These are phyloP conservation scores for Drosophila ananassae DNA, from an alignment of 1,140 invertebrate genomes.

Conservation along the genomic window DNA sequence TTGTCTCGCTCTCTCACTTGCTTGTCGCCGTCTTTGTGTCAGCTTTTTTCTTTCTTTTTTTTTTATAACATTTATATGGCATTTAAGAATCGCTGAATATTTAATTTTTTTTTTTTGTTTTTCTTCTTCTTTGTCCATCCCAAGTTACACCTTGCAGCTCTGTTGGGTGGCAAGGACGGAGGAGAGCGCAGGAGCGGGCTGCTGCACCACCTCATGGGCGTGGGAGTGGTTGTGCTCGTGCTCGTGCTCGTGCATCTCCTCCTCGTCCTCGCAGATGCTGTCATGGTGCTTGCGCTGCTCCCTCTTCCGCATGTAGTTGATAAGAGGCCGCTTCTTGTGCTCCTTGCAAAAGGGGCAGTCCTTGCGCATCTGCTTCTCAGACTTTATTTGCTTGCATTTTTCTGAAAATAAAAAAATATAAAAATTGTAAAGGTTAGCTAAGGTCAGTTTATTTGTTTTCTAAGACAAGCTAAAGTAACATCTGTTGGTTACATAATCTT, in stretches of 20 bases:
- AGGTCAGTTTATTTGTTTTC: background rate
- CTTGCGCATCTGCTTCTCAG: conserved; percentile 80
- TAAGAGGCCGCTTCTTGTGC: conserved; percentile 85
- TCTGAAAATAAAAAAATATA: conserved; percentile 60
- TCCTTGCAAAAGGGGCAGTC: conserved; percentile 86
- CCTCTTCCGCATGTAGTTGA: conserved; percentile 85
- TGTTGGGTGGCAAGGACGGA: conserved; percentile 59
- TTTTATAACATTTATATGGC: conserved; percentile 62
- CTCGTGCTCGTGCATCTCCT: conserved; percentile 81
- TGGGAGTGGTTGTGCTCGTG: conserved; percentile 35
- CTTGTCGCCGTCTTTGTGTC: conserved; percentile 37
- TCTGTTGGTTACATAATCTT: background rate
- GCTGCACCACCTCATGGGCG: conserved; percentile 43
- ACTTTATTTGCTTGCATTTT: conserved; percentile 76
- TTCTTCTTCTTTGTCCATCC: conserved; percentile 11
- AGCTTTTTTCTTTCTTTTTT: conserved; percentile 36
- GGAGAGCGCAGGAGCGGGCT: conserved; percentile 40
- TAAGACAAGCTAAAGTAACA: background rate
- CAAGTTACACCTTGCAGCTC: conserved; percentile 68
- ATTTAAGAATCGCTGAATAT: conserved; percentile 59
- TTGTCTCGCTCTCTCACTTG: conserved; percentile 36
- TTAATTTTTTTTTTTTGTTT: conserved; percentile 36
- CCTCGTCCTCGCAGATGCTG: conserved; percentile 86
- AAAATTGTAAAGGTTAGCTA: conserved; percentile 29
- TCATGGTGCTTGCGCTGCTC: conserved; percentile 84